A percentile compares a stretch with the other conserved stretches of the same genome.
These are phyloP conservation scores for Saxidomus purpurata DNA, from an alignment of 1,140 invertebrate genomes.

Conservation along the genomic window DNA sequence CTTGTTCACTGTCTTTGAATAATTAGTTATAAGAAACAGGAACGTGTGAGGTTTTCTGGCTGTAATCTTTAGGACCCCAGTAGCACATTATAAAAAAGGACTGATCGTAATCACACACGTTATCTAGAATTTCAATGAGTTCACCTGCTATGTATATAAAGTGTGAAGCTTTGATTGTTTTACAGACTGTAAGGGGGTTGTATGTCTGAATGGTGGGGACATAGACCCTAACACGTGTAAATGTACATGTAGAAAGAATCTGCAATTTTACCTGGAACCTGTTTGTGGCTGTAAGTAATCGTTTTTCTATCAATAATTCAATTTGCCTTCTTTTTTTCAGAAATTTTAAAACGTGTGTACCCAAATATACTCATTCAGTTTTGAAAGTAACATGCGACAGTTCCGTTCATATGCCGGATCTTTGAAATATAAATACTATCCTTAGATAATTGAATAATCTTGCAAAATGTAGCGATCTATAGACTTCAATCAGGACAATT, in stretches of 20 bases:
- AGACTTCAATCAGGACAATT: too few relatives aligned
- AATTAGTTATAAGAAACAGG: too few relatives aligned
- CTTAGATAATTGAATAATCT: neutral
- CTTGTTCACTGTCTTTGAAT: too few relatives aligned
- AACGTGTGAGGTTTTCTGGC: too few relatives aligned
- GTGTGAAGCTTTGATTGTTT: too few relatives aligned
- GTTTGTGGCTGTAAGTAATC: constrained; percentile 42
- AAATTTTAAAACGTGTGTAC: too few relatives aligned
- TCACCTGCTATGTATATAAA: too few relatives aligned
- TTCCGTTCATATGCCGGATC: too few relatives aligned
- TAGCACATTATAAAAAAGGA: too few relatives aligned
- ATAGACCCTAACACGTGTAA: constrained; percentile 30
- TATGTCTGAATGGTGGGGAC: constrained; percentile 40
- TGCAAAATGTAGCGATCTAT: neutral
- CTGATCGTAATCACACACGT: too few relatives aligned
- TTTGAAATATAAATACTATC: neutral
- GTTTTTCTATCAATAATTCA: neutral
- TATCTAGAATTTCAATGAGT: too few relatives aligned
- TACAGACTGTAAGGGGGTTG: constrained; percentile 17
- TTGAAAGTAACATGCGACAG: neutral
- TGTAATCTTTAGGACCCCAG: too few relatives aligned
- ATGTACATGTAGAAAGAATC: neutral
- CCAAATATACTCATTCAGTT: neutral
- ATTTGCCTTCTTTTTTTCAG: neutral
- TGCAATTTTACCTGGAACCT: neutral